Evolutionary conservation across 1,140 invertebrate genomes (phyloP), one percentile per base, ranked within the genome.

Genomic region (Yoshiicerus persimilis): DNA sequence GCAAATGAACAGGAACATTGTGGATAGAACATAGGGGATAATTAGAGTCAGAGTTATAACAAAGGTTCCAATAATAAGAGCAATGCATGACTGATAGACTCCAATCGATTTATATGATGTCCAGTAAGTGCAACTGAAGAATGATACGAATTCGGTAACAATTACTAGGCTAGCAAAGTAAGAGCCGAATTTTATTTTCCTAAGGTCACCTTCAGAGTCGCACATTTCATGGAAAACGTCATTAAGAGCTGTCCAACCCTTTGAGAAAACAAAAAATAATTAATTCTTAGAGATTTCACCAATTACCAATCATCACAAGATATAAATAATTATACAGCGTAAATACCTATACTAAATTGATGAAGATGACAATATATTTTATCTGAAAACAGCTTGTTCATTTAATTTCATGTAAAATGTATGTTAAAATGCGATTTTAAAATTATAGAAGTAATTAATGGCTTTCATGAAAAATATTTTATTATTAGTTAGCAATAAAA

Each of bases 211-310:
- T 9, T 75, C 87, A 25, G 80, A 85, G 66, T 90, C 89, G 27
- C 89, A 90, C 25, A 90, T 77, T 16, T 30, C 70, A 39, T 90
- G 88, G 39, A 87, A 89, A 41, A 90, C 88, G 47, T 84, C 70
- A 34, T 89, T 89, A 23, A 90, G 34, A 0, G 84, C 88, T 27
- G 2, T n/a, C 88, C 88, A 89, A n/a, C 88, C 89, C 89, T 89
- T n/a, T 47, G 25, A 77, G n/a, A 4, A 56, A 56, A 56, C 47
- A 56, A 56, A 56, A 56, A 2, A n/a, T 56, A n/a, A n/a, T n/a
- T 20, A n/a, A n/a, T n/a, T n/a, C n/a, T n/a, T n/a, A n/a, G n/a
- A n/a, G n/a, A n/a, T n/a, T n/a, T n/a, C n/a, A n/a, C n/a, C n/a
- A n/a, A n/a, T n/a, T n/a, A n/a, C n/a, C n/a, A n/a, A n/a, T n/a